Base-by-base conservation (phyloP, 1,140 invertebrate genomes). In the Odontomachus brunneus region DNA sequence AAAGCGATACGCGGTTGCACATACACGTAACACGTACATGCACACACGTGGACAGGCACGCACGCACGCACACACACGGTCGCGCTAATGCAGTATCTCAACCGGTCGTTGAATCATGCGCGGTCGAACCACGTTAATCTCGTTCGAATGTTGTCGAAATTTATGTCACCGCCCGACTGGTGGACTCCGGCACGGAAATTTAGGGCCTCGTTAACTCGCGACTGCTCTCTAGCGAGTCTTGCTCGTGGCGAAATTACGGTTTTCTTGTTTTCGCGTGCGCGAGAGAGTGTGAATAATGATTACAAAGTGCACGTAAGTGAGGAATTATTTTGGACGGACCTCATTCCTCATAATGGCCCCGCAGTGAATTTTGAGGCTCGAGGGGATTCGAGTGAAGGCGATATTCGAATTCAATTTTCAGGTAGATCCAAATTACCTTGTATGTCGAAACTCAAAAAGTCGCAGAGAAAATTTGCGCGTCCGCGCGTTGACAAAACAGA, bases 1-100 rank as follows among this genome's bases (percentile, higher is more conserved):
- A 74, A 59, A 83, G 63, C 69, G 71, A 82, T 74, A 76, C 33
- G 71, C n/a, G 26, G 17, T 55, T 26, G 38, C 38, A 11, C 38
- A 5, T 33, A 5, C 29, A 33, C 29, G 5, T 5, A 5, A 33
- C 5, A 11, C 38, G 38, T 44, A 44, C 9, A 11, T 44, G 9
- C 38, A 11, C 38, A 11, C 38, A 11, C 38, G 9, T 7, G 9
- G 3, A 44, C 4, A 44, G 3, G 9, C 29, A 33, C 29, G 9
- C 38, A 44, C 38, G 9, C 38, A 44, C 38, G 9, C 38, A 44
- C 38, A 44, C 38, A 44, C 4, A 11, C 38, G 9, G 3, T 44
- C 9, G 67, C 48, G 69, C 44, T 59, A 55, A 60, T 57, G n/a
- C 29, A 15, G 38, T 29, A 49, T 33, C 44, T 22, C 59, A 48